A percentile compares a stretch with the other conserved stretches of the same genome.
Conservation (phyloP, 2,113 vertebrate species). For the Melanotaenia duboulayi region DNA sequence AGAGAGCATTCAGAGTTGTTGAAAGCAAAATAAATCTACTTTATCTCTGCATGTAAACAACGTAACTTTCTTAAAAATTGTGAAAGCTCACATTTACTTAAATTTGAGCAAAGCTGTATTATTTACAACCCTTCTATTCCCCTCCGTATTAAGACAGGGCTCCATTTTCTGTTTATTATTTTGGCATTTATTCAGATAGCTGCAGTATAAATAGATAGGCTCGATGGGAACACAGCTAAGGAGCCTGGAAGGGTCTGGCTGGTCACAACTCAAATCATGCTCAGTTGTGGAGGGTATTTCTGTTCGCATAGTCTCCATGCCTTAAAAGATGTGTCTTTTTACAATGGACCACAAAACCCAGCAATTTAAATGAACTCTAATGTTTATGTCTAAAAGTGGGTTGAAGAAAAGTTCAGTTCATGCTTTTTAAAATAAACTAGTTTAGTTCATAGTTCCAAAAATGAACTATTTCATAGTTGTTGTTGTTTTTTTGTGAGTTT, state of each 20-base stretch:
- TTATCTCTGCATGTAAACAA: background rate
- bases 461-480: too few species aligned
- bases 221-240: background rate
- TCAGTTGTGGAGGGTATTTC: background rate
- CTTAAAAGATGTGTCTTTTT: background rate
- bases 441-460: too few species aligned
- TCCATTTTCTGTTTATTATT: background rate
- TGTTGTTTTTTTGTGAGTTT: too few species aligned
- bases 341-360: background rate
- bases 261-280: background rate
- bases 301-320: background rate
- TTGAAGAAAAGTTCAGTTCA: too few species aligned
- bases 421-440: too few species aligned
- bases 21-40: background rate
- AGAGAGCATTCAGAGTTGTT: background rate
- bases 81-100: too few species aligned
- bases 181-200: background rate
- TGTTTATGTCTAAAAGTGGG: too few species aligned
- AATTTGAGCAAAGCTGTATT: too few species aligned
- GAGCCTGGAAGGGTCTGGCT: background rate
- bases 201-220: background rate
- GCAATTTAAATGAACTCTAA: background rate
- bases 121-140: too few species aligned
- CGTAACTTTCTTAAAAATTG: too few species aligned
- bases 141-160: background rate